Conservation (phyloP, 2,888 invertebrate genomes). For the Heliconius cydno region DNA sequence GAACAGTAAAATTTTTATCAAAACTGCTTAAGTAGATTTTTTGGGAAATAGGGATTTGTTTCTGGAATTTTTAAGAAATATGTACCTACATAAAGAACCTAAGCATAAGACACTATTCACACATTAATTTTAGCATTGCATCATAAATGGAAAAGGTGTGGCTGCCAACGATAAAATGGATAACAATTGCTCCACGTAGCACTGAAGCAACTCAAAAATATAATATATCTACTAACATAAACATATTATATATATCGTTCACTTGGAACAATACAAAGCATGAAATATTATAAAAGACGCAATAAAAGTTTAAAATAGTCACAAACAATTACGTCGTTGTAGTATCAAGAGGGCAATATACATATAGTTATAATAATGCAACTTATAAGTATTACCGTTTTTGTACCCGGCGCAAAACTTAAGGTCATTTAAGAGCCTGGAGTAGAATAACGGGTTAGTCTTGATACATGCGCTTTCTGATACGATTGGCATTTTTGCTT, state of each 20-base stretch:
- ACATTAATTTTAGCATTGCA: too few species aligned
- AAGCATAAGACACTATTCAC: too few species aligned
- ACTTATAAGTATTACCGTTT: constrained; percentile 42
- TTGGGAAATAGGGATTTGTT: neutral
- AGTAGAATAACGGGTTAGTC: constrained; percentile 48
- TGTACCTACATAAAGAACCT: too few species aligned
- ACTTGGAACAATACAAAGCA: neutral
- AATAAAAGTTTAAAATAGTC: neutral
- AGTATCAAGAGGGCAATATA: too few species aligned
- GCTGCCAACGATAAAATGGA: too few species aligned
- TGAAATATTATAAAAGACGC: neutral
- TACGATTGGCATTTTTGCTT: constrained; percentile 52
- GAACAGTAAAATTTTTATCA: neutral
- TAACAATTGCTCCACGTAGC: too few species aligned
- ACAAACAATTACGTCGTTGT: too few species aligned
- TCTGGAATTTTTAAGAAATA: neutral
- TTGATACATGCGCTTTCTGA: constrained; percentile 49
- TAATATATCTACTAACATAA: too few species aligned
- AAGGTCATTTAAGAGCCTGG: constrained; percentile 43
- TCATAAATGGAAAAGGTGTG: too few species aligned
- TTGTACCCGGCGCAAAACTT: constrained; percentile 51
- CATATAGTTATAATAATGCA: too few species aligned
- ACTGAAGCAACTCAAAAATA: too few species aligned
- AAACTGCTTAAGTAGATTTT: neutral
- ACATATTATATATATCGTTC: too few species aligned